Evolutionary conservation across 2,113 vertebrate genomes (phyloP).

Genomic region (Otolemur garnettii): DNA sequence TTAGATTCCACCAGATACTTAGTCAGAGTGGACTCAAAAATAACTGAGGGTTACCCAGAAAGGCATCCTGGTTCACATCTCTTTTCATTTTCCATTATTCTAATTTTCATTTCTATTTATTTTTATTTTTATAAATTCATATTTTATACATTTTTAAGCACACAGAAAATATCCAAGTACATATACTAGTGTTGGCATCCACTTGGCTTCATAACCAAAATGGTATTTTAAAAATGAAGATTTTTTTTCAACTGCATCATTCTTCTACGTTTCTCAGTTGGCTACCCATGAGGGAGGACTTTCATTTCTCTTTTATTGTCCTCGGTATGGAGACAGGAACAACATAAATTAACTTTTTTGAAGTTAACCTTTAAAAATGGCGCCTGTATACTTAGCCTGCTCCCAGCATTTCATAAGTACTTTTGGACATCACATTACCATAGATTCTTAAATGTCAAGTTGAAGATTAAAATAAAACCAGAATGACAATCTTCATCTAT

Average conservation of each 20-base stretch:
- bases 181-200: not conserved
- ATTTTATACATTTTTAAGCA: not conserved
- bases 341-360: too few relatives aligned
- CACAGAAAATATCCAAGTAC: not conserved
- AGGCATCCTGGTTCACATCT: not conserved
- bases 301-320: not conserved
- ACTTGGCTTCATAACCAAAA: not conserved
- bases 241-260: not conserved
- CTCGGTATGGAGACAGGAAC: not conserved
- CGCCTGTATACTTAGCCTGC: too few relatives aligned
- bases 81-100: not conserved
- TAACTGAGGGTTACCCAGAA: too few relatives aligned
- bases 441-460: not conserved
- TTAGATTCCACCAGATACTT: not conserved
- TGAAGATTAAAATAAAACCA: not conserved
- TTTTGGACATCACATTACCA: not conserved
- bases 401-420: not conserved
- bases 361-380: not conserved
- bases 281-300: not conserved
- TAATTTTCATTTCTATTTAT: not conserved
- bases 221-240: not conserved
- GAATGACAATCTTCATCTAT: not conserved
- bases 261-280: not conserved
- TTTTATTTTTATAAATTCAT: not conserved
- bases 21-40: too few relatives aligned